These are phyloP conservation scores for Siniperca obscura DNA, from an alignment of 2,797 vertebrate species.

Conservation along the genomic window DNA sequence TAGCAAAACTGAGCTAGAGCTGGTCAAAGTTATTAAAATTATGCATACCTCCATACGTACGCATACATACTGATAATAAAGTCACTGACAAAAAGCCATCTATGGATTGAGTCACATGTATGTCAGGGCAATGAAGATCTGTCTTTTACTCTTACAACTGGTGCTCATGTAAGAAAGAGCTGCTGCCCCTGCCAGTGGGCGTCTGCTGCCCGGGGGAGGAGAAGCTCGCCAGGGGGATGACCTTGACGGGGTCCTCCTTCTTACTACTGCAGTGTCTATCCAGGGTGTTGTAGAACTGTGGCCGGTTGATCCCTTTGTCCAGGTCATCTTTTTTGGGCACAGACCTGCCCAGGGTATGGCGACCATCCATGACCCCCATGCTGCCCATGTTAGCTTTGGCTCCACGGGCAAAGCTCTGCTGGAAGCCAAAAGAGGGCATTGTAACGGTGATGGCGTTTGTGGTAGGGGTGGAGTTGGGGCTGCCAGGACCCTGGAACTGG, in stretches of 20 bases:
- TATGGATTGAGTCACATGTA: slow-evolving; percentile 61
- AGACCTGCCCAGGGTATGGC: slow-evolving; percentile 90
- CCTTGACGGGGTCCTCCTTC: slow-evolving; percentile 92
- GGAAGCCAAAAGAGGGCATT: slow-evolving; percentile 89
- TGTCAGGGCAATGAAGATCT: slow-evolving; percentile 66
- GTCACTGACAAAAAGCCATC: slow-evolving; percentile 66
- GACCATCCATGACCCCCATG: slow-evolving; percentile 85
- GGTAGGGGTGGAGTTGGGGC: slow-evolving; percentile 77
- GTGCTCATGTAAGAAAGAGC: slow-evolving; percentile 91
- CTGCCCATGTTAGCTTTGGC: slow-evolving; percentile 83
- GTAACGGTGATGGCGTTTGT: slow-evolving; percentile 77
- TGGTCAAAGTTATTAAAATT: slow-evolving; percentile 57
- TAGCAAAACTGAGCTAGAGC: slow-evolving; percentile 72
- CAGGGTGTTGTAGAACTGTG: slow-evolving; percentile 94
- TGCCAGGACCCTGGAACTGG: slow-evolving; percentile 88
- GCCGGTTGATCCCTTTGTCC: slow-evolving; percentile 88
- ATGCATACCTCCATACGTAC: slow-evolving; percentile 61
- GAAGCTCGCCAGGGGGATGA: slow-evolving; percentile 94
- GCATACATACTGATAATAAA: slow-evolving; percentile 69
- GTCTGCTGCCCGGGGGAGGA: slow-evolving; percentile 84
- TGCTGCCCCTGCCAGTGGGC: slow-evolving; percentile 73
- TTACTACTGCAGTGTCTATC: slow-evolving; percentile 91
- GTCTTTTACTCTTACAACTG: slow-evolving; percentile 86
- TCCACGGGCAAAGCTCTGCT: slow-evolving; percentile 88
- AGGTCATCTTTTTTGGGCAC: slow-evolving; percentile 91